Conservation (phyloP, 2,888 invertebrate genomes). For the Sinhomidia bicolor region DNA sequence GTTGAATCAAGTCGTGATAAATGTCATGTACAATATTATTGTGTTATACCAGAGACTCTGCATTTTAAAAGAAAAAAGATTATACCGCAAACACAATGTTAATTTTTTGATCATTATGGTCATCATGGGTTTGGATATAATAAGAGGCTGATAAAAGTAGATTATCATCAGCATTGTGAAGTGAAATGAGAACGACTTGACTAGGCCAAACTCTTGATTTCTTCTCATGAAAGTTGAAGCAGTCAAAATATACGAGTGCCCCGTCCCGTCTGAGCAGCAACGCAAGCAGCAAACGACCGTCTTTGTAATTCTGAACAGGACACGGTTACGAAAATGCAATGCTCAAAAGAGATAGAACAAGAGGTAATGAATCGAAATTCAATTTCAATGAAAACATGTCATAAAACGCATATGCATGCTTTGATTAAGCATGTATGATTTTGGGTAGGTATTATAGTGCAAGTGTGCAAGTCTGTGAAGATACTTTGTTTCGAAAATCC, state of each 20-base stretch:
- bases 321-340: constrained; percentile 14
- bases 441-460: neutral
- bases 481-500: neutral
- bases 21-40: too few relatives aligned
- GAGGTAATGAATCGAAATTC: constrained; percentile 37
- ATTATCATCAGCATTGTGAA: constrained; percentile 16
- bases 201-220: constrained; percentile 69
- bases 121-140: too few relatives aligned
- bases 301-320: constrained; percentile 39
- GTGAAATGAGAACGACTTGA: constrained; percentile 53
- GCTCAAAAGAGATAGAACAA: neutral
- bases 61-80: neutral
- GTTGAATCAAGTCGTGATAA: neutral
- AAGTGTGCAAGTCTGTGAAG: neutral
- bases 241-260: neutral
- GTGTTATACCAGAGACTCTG: too few relatives aligned
- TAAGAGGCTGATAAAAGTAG: too few relatives aligned
- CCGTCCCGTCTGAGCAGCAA: neutral
- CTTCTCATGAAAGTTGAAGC: constrained; percentile 2
- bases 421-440: neutral
- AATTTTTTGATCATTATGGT: neutral
- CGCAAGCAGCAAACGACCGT: neutral
- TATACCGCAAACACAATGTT: neutral
- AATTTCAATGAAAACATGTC: constrained; percentile 22
- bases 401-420: neutral